phyloP scores from a whole-genome alignment of 2,113 vertebrate species.

The Oplegnathus fasciatus region DNA sequence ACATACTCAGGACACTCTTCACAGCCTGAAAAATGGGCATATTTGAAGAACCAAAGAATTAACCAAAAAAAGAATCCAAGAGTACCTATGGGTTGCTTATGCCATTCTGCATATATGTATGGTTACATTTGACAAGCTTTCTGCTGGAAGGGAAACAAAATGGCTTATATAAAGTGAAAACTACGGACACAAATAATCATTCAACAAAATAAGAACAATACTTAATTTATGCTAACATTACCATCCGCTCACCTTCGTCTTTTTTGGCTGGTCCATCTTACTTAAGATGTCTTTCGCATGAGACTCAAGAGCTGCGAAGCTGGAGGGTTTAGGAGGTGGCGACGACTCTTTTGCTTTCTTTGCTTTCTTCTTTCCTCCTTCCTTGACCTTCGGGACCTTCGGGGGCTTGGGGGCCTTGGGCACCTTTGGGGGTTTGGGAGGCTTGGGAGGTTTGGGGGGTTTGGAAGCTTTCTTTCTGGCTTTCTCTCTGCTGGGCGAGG shows the following conservation, averaged over 20 bases:
- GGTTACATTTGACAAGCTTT: not conserved
- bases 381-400: slow-evolving; percentile 91
- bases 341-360: slow-evolving; percentile 90
- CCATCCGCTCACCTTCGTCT: slow-evolving; percentile 87
- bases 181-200: not conserved
- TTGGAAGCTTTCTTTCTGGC: slow-evolving; percentile 82
- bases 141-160: not conserved
- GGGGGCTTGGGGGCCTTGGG: slow-evolving; percentile 89
- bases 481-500: slow-evolving; percentile 82
- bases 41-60: slow-evolving; percentile 1
- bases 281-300: slow-evolving; percentile 95
- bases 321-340: slow-evolving; percentile 89
- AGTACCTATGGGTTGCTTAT: not conserved
- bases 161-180: not conserved
- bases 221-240: not conserved
- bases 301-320: slow-evolving; percentile 93
- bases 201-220: not conserved
- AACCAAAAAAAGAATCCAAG: not conserved
- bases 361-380: slow-evolving; percentile 93
- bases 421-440: slow-evolving; percentile 88
- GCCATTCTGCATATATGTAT: not conserved
- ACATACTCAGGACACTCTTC: slow-evolving; percentile 90
- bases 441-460: slow-evolving; percentile 88
- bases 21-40: slow-evolving; percentile 83
- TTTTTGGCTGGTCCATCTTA: slow-evolving; percentile 97